A percentile compares a stretch with the other conserved stretches of the same genome.
Evolutionary conservation across 2,113 vertebrate genomes (phyloP).

Genomic region (Microcebus tavaratra): DNA sequence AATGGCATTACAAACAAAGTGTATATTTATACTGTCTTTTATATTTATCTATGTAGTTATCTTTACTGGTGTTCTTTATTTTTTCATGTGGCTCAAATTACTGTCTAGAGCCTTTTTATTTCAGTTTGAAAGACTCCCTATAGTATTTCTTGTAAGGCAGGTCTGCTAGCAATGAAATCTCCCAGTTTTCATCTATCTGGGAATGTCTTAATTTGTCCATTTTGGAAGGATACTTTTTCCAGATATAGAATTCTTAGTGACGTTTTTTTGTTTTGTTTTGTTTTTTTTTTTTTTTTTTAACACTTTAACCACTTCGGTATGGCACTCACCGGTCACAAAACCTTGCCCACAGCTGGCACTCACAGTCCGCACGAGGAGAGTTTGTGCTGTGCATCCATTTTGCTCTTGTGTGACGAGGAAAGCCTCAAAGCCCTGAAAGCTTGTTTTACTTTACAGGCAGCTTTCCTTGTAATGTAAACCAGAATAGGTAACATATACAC

Average conservation of each 20-base stretch:
- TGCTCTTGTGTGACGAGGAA: no score
- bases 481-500: no score
- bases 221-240: neutral
- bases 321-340: no score
- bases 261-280: no score
- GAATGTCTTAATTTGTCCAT: neutral
- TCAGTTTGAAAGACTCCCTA: neutral
- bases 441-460: no score
- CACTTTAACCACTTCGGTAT: no score
- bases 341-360: no score
- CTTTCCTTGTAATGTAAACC: no score
- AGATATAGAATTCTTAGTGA: neutral
- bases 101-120: neutral
- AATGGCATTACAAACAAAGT: neutral
- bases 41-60: neutral
- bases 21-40: neutral
- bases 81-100: neutral
- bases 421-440: no score
- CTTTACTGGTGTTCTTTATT: neutral
- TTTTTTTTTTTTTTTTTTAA: no score
- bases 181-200: neutral
- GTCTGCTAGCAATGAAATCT: neutral
- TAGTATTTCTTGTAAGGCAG: neutral
- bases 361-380: no score
- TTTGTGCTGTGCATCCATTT: no score